phyloP scores from a whole-genome alignment of 2,888 invertebrate genomes.

The Chymomyza fuscimana region DNA sequence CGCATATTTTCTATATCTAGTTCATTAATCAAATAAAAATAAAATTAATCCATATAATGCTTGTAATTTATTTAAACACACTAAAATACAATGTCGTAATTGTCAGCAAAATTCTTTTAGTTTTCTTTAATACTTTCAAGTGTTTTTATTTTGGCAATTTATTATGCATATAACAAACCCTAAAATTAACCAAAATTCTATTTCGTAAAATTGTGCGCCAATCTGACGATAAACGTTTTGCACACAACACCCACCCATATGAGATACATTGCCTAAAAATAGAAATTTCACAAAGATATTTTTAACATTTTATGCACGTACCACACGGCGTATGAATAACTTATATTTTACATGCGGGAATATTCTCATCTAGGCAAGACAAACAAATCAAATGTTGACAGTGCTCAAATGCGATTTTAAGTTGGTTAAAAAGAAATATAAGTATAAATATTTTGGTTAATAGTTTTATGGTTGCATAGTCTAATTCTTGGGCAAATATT shows the following conservation, averaged over 20 bases:
- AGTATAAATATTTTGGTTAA: slow-evolving; percentile 32
- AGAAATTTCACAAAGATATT: slow-evolving; percentile 53
- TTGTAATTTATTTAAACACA: background rate
- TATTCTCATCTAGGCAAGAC: slow-evolving; percentile 57
- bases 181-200: slow-evolving; percentile 21
- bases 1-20: background rate
- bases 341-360: slow-evolving; percentile 29
- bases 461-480: slow-evolving; percentile 53
- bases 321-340: slow-evolving; percentile 30
- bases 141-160: background rate
- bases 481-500: slow-evolving; percentile 64
- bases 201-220: slow-evolving; percentile 28
- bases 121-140: background rate
- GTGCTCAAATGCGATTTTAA: slow-evolving; percentile 38
- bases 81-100: background rate
- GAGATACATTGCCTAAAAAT: slow-evolving; percentile 46
- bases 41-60: background rate
- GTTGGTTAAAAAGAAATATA: slow-evolving; percentile 33
- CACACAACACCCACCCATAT: slow-evolving; percentile 9
- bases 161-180: slow-evolving; percentile 21
- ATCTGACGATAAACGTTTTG: slow-evolving; percentile 2
- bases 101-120: background rate
- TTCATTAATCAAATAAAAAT: background rate
- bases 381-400: slow-evolving; percentile 68
- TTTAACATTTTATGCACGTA: slow-evolving; percentile 64